These are phyloP conservation scores for Metellina segmentata DNA, from an alignment of 2,888 invertebrate species.

Conservation along the genomic window DNA sequence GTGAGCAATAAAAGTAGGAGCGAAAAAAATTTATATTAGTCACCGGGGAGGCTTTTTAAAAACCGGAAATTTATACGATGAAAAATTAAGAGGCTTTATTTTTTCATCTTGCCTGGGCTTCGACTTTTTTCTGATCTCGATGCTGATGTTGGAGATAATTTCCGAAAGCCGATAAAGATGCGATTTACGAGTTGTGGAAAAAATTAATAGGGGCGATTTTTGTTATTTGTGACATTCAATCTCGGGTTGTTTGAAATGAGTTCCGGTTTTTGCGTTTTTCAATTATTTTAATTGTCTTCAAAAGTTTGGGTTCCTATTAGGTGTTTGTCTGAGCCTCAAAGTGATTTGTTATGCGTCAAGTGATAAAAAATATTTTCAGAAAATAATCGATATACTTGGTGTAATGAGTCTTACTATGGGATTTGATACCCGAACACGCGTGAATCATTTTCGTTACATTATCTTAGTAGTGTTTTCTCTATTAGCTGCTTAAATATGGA, in stretches of 20 bases:
- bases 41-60: slow-evolving; percentile 45
- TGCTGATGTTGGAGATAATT: background rate
- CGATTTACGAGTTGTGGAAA: background rate
- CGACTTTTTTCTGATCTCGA: background rate
- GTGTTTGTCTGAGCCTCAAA: background rate
- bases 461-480: too few relatives aligned
- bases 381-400: too few relatives aligned
- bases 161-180: background rate
- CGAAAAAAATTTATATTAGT: slow-evolving; percentile 50
- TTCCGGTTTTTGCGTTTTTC: background rate
- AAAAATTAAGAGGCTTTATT: slow-evolving; percentile 48
- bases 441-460: too few relatives aligned
- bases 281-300: background rate
- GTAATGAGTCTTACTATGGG: too few relatives aligned
- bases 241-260: background rate
- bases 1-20: slow-evolving; percentile 12
- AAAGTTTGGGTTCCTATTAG: background rate
- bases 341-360: background rate
- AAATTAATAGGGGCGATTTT: slow-evolving; percentile 1
- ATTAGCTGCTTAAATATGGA: too few relatives aligned
- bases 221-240: slow-evolving; percentile 1
- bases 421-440: too few relatives aligned
- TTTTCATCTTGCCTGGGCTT: background rate
- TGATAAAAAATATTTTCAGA: too few relatives aligned
- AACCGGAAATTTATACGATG: slow-evolving; percentile 47